These are phyloP conservation scores for Miniopterus natalensis DNA, from an alignment of 2,113 vertebrate species.

Conservation along the genomic window DNA sequence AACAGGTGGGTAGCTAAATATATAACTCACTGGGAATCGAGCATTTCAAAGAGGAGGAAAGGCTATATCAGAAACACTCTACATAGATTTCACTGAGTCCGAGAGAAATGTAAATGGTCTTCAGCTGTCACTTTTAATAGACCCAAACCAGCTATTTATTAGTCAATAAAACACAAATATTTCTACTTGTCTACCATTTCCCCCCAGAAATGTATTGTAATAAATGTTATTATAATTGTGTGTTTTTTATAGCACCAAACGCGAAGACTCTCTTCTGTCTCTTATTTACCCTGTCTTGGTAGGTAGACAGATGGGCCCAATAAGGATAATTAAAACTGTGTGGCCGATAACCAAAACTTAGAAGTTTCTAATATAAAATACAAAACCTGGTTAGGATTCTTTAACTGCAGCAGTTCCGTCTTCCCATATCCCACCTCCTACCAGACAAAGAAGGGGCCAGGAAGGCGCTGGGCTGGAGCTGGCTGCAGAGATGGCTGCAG, in stretches of 20 bases:
- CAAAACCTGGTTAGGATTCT: neutral
- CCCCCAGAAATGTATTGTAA: neutral
- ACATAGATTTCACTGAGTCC: constrained; percentile 53
- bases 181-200: constrained; percentile 40
- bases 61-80: constrained; percentile 84
- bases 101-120: constrained; percentile 78
- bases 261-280: constrained; percentile 31
- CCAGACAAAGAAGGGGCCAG: neutral
- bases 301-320: neutral
- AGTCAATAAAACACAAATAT: constrained; percentile 58
- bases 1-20: constrained; percentile 83
- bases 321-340: constrained; percentile 45
- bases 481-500: neutral
- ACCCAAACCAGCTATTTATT: constrained; percentile 48
- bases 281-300: neutral
- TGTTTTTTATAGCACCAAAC: neutral
- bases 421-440: neutral
- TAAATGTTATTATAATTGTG: neutral
- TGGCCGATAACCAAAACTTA: neutral
- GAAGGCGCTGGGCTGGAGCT: neutral
- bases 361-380: neutral
- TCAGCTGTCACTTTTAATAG: constrained; percentile 69
- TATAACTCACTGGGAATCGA: constrained; percentile 76
- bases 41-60: constrained; percentile 83
- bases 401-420: neutral